Evolutionary conservation across 2,888 invertebrate species (phyloP), one percentile per base, ranked within the genome.

Genomic region (Malthinus flaveolus): DNA sequence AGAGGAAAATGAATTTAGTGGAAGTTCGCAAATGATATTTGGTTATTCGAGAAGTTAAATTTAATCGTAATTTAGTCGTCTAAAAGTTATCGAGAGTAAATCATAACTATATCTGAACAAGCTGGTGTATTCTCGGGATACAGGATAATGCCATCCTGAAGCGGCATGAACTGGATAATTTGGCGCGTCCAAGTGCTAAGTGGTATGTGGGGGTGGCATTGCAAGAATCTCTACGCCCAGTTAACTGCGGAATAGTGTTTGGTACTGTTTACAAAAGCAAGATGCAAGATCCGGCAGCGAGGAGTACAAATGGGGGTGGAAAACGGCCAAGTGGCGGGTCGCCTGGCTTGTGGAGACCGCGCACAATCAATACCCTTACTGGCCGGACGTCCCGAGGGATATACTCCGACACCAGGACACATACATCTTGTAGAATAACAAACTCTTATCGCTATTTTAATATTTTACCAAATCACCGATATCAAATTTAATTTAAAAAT

Each of bases 311-410:
- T 48, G 50, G 53, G 57, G 61, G 61, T 53, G 53, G 51, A 50
- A 51, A 61, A 50, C 57, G 61, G 57, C 61, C 56, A 61, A 61
- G 61, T 61, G 57, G 57, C 61, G 57, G 57, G 56, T 61, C 61
- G 53, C 61, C 53, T 61, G 56, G 56, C 61, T 61, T 61, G 54
- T 48, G 57, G 56, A 53, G 57, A 61, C 61, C 61, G 61, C 61
- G 61, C 61, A 61, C 61, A 61, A 61, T 61, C 61, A 61, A 61
- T 61, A 61, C 56, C 57, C 54, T 56, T 49, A 57, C 61, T 57
- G 57, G 61, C 61, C 60, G 62, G 64, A 62, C 64, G 60, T 64
- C 64, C 64, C 64, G 52, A 64, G 59, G 64, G 64, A 61, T 61
- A 61, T 48, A 61, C 56, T 37, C 58, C 48, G 58, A 58, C 58